Evolutionary conservation across 2,113 vertebrate genomes (phyloP), one percentile per base, ranked within the genome.

Genomic region (Psephotus haematonotus): DNA sequence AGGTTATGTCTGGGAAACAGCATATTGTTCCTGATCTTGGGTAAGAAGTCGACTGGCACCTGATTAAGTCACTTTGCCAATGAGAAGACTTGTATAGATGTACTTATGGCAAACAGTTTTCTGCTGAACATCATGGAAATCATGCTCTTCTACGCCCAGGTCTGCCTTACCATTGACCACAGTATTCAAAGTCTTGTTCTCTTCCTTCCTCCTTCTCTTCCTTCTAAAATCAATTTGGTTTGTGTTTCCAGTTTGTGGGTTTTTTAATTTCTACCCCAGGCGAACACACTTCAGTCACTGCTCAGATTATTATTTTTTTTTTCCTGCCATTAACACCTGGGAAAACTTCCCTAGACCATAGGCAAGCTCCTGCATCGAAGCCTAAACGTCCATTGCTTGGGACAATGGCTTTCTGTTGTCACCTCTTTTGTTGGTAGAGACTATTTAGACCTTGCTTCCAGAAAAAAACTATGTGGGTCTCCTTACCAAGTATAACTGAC

Each of bases 381-480:
- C 12, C 8, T 4, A 4, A 4, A 3, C 11, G 33, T 16, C 12
- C 1, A 1, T 19, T 23, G 7, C 17, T 44, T 49, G 67, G 37
- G 31, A n/a, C 3, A 24, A 1, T 0, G 3, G 20, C 25, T 52
- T 79, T 50, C n/a, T 50, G 0, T 25, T 82, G 44, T 87, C 31
- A 19, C 7, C 13, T 23, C 12, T 79, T 46, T 8, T 49, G 17
- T 22, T 71, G 33, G 12, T 17, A 41, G 39, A 35, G 27, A 12
- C 4, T 11, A 1, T 31, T 53, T 35, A 50, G 37, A 31, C 7
- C 13, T 41, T 68, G 64, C 14, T 65, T 70, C 17, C 3, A 18
- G 31, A 63, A 44, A 25, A 25, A 65, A 82, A 41, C 14, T 12
- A 1, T 11, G 24, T 70, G 44, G 7, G 4, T 93, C 25, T 70